Percentiles rank a stretch among this genome's conserved stretches.
phyloP scores from a whole-genome alignment of 2,113 vertebrate genomes.

The Heterotilapia buettikoferi region DNA sequence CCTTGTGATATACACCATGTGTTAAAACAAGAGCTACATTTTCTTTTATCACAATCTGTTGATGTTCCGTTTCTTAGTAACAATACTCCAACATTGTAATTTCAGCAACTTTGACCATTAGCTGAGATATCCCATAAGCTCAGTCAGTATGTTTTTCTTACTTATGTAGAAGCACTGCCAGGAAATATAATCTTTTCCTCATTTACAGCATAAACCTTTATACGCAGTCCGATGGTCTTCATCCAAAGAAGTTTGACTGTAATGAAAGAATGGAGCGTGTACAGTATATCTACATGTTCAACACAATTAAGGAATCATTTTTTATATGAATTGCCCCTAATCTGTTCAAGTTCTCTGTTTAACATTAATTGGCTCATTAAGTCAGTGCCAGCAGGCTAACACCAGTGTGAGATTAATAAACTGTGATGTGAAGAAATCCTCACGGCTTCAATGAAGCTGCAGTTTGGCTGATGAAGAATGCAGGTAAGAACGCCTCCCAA shows the following conservation, averaged over 20 bases:
- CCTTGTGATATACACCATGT: neutral
- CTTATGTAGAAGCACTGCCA: neutral
- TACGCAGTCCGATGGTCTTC: neutral
- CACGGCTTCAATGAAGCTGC: neutral
- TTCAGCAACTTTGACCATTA: neutral
- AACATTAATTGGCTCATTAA: conserved; percentile 62
- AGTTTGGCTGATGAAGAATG: neutral
- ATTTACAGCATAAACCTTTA: neutral
- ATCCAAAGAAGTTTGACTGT: neutral
- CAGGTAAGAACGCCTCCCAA: neutral
- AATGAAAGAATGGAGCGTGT: neutral
- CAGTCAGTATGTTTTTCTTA: neutral
- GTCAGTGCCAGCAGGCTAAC: conserved; percentile 30
- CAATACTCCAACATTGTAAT: neutral
- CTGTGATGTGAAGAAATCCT: neutral
- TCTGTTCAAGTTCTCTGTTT: conserved; percentile 21
- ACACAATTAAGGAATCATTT: conserved; percentile 17
- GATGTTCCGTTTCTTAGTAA: neutral
- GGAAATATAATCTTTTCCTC: neutral
- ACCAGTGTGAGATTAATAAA: conserved; percentile 35
- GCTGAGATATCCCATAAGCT: neutral
- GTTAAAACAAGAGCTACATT: neutral
- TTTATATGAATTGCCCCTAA: conserved; percentile 40
- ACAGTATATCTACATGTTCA: neutral
- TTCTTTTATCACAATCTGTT: neutral